Evolutionary conservation across 2,797 vertebrate species (phyloP).

Genomic region (Sus cebifrons): DNA sequence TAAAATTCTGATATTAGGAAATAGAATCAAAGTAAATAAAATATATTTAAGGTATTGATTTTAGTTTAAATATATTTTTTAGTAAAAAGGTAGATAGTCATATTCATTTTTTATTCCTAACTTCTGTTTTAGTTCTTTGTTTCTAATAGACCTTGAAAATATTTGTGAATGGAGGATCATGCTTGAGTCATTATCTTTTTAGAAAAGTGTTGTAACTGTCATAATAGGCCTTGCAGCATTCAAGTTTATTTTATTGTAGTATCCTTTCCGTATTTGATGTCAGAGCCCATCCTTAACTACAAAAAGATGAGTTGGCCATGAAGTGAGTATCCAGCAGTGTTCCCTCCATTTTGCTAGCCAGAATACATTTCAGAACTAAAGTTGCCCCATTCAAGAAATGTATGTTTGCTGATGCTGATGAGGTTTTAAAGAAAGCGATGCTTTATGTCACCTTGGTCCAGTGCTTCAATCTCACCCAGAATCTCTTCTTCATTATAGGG

Average conservation of each 20-base stretch:
- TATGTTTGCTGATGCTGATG: conserved; percentile 54
- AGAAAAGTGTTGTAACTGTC: not conserved
- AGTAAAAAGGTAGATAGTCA: not conserved
- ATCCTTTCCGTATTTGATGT: conserved; percentile 52
- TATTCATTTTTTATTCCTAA: conserved; percentile 19
- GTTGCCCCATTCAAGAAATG: conserved; percentile 56
- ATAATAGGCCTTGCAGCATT: not conserved
- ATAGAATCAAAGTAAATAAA: conserved; percentile 48
- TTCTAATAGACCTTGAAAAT: not conserved
- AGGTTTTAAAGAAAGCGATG: conserved; percentile 67
- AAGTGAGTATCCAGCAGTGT: conserved; percentile 63
- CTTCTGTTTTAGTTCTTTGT: not conserved
- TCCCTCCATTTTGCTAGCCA: conserved; percentile 60
- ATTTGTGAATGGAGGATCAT: conserved; percentile 21
- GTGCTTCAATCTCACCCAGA: not conserved
- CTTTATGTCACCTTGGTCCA: not conserved
- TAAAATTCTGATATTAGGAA: conserved; percentile 38
- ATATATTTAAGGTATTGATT: conserved; percentile 32
- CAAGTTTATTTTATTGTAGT: conserved; percentile 55
- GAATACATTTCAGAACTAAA: conserved; percentile 51
- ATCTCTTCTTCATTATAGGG: conserved; percentile 47
- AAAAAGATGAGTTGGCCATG: conserved; percentile 47
- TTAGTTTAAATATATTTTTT: conserved; percentile 40
- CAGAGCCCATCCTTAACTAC: conserved; percentile 6
- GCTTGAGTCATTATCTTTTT: conserved; percentile 10